Evolutionary conservation across 2,113 vertebrate genomes (phyloP), one percentile per base, ranked within the genome.

Genomic region (Percina caprodes): DNA sequence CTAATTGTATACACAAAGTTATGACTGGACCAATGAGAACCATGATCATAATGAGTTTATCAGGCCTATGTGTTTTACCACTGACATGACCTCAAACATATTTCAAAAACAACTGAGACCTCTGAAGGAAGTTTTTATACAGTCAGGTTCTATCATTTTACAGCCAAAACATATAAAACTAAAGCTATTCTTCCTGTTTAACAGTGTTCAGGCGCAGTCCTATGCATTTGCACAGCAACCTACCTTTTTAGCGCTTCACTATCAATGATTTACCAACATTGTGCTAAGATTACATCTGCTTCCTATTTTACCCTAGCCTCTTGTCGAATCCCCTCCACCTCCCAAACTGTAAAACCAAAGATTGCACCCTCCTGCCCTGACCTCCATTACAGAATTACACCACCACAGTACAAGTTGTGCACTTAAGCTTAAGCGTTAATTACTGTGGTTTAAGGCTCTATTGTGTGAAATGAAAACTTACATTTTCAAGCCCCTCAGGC

Each of bases 211-310:
- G 56, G 26, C 74, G 30, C 58, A 77, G 23, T 73, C 56, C 21
- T 77, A 68, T 75, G 30, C 69, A 89, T 85, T 72, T 80, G 84
- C 78, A 82, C 72, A 77, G 68, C 80, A 67, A 72, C 69, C 79
- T 82, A 68, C 74, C 89, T 82, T 83, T 83, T 79, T 77, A 75
- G 75, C 62, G 35, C 78, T 86, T 72, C 76, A 65, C 86, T 85
- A 92, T 92, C 87, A 93, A 89, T 92, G 85, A 91, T 93, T 94
- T 79, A 92, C 87, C 55, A 87, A 89, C 81, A 82, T 82, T 3
- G 80, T 91, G 79, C 86, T 92, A 87, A 84, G 77, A 92, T 91
- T 89, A 93, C 82, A 84, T 68, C 62, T 46, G 56, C 70, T 69
- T 72, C 30, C 71, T 71, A 72, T 58, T 74, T 82, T 33, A 66